Conservation (phyloP, 2,113 vertebrate species). For the Aepyceros melampus region DNA sequence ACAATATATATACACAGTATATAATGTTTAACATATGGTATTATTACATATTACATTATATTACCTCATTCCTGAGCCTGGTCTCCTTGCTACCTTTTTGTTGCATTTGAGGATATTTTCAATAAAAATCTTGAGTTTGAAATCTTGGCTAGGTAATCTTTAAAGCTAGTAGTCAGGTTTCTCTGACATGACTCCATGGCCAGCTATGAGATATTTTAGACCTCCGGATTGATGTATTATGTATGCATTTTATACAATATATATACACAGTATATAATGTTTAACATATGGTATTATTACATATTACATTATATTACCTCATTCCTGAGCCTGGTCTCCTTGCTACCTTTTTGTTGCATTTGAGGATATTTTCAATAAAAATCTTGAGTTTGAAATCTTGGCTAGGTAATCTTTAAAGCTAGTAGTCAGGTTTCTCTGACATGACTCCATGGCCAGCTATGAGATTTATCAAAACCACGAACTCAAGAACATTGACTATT, state of each 20-base stretch:
- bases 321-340: neutral
- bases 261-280: neutral
- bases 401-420: conserved; percentile 26
- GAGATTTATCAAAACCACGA: conserved; percentile 64
- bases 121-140: conserved; percentile 64
- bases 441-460: conserved; percentile 77
- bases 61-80: neutral
- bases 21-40: neutral
- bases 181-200: conserved; percentile 71
- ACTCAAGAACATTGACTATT: conserved; percentile 45
- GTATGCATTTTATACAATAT: neutral
- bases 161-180: conserved; percentile 25
- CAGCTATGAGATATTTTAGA: no score
- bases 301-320: neutral
- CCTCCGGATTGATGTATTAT: neutral
- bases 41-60: neutral
- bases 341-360: conserved; percentile 68
- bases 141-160: conserved; percentile 44
- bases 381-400: conserved; percentile 40
- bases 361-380: conserved; percentile 71
- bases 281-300: neutral
- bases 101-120: conserved; percentile 68
- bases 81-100: conserved; percentile 43
- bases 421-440: conserved; percentile 40
- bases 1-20: neutral